Evolutionary conservation across 2,888 invertebrate species (phyloP), one percentile per base, ranked within the genome.

Genomic region (Teleiodes luculella): DNA sequence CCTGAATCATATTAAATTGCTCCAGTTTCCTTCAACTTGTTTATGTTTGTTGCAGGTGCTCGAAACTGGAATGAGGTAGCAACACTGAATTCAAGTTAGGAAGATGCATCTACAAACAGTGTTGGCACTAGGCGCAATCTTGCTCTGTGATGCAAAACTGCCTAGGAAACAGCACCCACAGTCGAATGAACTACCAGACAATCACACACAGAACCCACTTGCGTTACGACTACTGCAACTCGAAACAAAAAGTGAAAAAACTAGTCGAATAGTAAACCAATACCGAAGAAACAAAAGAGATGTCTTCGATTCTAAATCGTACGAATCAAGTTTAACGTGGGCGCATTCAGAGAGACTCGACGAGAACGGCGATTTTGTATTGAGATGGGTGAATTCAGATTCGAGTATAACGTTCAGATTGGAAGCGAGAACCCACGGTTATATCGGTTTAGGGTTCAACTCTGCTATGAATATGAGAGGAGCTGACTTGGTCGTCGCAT

Each of bases 381-480:
- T 95, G 59, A 90, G 95, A 71, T 95, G 95, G 95, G 94, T 94
- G 70, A 91, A 93, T 74, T 91, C 91, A 4, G 94, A 95, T 70
- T 93, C 93, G 76, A 94, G 95, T 80, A 94, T 96, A 72, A 95
- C 94, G 66, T 95, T 96, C 80, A 94, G 95, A 79, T 90, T 96
- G 76, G 95, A 95, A 84, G 96, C 95, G 75, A 92, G 92, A 83
- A 96, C 96, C 58, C 91, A 92, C 70, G 97, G 97, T 65, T 97
- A 96, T 82, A 93, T 97, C 60, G 96, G 95, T 39, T 92, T 97
- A 69, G 97, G 97, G 56, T 95, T 97, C 81, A 96, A 96, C 64
- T 92, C 92, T 54, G 94, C 93, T 74, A 95, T 95, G 60, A 92
- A 93, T 64, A 94, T 95, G 92, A 91, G 93, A 72, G 95, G 95